Base-by-base conservation (phyloP, 1,140 invertebrate species). In the Tyrophagus putrescentiae region DNA sequence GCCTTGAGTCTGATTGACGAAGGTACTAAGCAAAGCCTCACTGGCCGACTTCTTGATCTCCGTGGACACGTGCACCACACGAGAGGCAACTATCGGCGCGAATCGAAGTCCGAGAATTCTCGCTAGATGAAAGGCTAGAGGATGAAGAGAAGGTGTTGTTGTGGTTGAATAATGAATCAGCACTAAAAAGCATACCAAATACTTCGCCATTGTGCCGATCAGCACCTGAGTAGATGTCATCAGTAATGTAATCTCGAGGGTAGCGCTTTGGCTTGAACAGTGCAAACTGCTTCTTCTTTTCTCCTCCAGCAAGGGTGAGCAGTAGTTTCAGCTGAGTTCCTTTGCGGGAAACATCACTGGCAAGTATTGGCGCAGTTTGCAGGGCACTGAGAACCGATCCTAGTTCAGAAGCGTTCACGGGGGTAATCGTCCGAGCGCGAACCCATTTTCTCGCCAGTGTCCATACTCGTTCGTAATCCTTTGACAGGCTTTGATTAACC, bases 161-260 rank as follows among this genome's bases (percentile, higher is more conserved):
- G 16, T 18, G 13, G 21, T 23, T 41, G 29, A 41, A 56, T 21
- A 27, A 21, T n/a, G 6, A 45, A 32, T 16, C 16, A 31, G 16
- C 25, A 41, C 18, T 28, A 39, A 31, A 27, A 21, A 42, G 52
- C 21, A 32, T 41, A 57, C 32, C 84, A 65, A 86, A 82, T n/a
- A 94, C 83, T 78, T 96, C 91, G n/a, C 86, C 87, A 72, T 86
- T 86, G 68, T 93, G 87, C 11, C 90, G 75, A 72, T 96, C 91
- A 71, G 84, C 85, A 18, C 91, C 91, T 45, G 80, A 79, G 76
- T 91, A 92, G 9, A 90, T 84, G 2, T 85, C 89, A 64, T 79
- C 75, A 48, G 94, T 80, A 5, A 91, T 70, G 67, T 82, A 76
- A 60, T 82, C 78, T 67, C 83, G 75, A 6, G 77, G 69, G 72